A percentile compares a stretch with the other conserved stretches of the same genome.
Evolutionary conservation across 1,140 invertebrate genomes (phyloP).

Genomic region (Microplitis mediator): DNA sequence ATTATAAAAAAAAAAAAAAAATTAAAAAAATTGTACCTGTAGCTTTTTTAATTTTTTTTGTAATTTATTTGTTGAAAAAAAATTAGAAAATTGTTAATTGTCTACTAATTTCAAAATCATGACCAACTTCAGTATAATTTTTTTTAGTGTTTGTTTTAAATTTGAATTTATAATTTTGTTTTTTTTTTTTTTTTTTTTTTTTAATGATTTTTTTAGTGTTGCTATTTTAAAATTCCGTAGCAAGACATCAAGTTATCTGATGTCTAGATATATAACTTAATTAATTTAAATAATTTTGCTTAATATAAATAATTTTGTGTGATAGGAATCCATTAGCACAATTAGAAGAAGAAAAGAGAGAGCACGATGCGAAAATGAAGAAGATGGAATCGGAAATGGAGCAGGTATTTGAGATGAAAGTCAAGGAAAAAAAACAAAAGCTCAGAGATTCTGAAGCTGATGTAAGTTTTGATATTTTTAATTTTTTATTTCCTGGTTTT

Average conservation of each 20-base stretch:
- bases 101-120: too few relatives aligned
- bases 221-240: slow-evolving; percentile 3
- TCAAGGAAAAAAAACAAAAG: slow-evolving; percentile 91
- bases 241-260: neutral
- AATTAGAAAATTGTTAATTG: too few relatives aligned
- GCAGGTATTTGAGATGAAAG: slow-evolving; percentile 86
- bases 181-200: slow-evolving; percentile 10
- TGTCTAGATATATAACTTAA: neutral
- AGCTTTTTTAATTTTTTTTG: too few relatives aligned
- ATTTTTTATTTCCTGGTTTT: slow-evolving; percentile 11
- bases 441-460: slow-evolving; percentile 91
- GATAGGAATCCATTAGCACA: slow-evolving; percentile 93
- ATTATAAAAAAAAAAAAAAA: too few relatives aligned
- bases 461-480: slow-evolving; percentile 60
- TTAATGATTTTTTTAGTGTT: neutral
- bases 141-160: too few relatives aligned
- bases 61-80: too few relatives aligned
- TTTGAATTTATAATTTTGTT: too few relatives aligned
- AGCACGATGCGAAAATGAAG: slow-evolving; percentile 94
- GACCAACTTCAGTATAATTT: too few relatives aligned
- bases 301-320: slow-evolving; percentile 48
- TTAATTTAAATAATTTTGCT: neutral
- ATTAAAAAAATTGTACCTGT: too few relatives aligned
- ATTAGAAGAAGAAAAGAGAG: slow-evolving; percentile 96
- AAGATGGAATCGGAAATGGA: slow-evolving; percentile 97